These are phyloP conservation scores for Aethina tumida DNA, from an alignment of 1,140 invertebrate genomes.

Conservation along the genomic window DNA sequence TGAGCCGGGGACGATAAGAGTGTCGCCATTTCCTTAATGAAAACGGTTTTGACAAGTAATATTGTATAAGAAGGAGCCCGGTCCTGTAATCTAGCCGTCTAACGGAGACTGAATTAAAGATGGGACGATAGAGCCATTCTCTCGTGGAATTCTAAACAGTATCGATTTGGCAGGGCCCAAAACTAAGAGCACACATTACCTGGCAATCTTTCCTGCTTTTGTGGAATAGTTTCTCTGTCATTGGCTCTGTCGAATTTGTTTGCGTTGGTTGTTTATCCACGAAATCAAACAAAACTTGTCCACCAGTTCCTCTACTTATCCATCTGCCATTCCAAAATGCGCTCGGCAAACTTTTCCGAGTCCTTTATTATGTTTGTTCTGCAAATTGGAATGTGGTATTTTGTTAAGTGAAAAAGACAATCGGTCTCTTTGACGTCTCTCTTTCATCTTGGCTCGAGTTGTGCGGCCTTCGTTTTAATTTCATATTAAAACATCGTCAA, in stretches of 20 bases:
- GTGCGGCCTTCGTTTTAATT: no score
- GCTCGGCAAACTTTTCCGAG: conserved; percentile 4
- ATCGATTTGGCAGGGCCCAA: conserved; percentile 2
- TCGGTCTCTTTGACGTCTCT: no score
- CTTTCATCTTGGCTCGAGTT: no score
- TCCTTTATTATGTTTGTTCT: conserved; percentile 11
- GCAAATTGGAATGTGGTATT: conserved; percentile 13
- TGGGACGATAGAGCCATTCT: conserved; percentile 10
- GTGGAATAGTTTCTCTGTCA: conserved; percentile 1
- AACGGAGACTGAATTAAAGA: conserved; percentile 11
- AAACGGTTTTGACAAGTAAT: no score
- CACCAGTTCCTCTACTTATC: conserved; percentile 3
- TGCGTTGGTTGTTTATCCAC: conserved; percentile 8
- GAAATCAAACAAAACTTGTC: conserved; percentile 13
- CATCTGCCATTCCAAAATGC: conserved; percentile 1
- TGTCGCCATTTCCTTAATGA: no score
- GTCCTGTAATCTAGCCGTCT: conserved; percentile 10
- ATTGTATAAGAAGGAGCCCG: no score
- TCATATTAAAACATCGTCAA: no score
- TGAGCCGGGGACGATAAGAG: no score
- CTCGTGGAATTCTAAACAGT: conserved; percentile 11
- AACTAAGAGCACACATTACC: conserved; percentile 4
- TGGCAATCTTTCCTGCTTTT: conserved; percentile 6
- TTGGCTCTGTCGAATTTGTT: conserved; percentile 9
- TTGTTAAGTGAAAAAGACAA: conserved; percentile 10